Percentiles rank a stretch among this genome's conserved stretches.
These are phyloP conservation scores for Anguilla megastoma DNA, from an alignment of 2,797 vertebrate species.

Conservation along the genomic window DNA sequence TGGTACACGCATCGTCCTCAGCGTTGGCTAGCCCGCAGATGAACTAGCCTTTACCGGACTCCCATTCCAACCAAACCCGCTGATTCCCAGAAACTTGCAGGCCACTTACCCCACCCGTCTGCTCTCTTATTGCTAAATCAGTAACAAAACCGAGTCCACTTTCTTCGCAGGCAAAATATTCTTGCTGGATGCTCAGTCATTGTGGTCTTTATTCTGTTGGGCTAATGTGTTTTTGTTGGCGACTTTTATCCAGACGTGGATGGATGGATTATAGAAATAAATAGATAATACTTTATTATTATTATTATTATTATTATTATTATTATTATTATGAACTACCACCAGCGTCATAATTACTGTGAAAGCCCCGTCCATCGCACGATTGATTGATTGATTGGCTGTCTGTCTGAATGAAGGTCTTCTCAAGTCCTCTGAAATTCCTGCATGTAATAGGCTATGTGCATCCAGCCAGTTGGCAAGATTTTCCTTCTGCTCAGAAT, in stretches of 20 bases:
- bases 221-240: not conserved
- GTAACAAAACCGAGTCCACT: not conserved
- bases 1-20: not conserved
- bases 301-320: no score
- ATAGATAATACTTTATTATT: no score
- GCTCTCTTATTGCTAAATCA: not conserved
- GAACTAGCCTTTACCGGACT: not conserved
- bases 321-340: no score
- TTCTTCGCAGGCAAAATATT: not conserved
- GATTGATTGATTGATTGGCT: no score
- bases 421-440: no score
- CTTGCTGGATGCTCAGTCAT: not conserved
- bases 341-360: no score
- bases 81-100: not conserved
- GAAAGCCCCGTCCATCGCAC: no score
- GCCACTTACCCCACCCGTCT: conserved; percentile 5
- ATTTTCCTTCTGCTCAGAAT: not conserved
- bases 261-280: not conserved
- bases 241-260: not conserved
- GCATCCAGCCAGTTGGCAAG: not conserved
- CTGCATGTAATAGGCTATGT: no score
- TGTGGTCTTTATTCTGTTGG: not conserved
- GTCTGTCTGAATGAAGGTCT: no score
- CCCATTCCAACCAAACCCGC: not conserved
- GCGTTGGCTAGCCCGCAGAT: not conserved